A percentile compares a stretch with the other conserved stretches of the same genome.
These are phyloP conservation scores for Channa maculata DNA, from an alignment of 2,113 vertebrate species.

Conservation along the genomic window DNA sequence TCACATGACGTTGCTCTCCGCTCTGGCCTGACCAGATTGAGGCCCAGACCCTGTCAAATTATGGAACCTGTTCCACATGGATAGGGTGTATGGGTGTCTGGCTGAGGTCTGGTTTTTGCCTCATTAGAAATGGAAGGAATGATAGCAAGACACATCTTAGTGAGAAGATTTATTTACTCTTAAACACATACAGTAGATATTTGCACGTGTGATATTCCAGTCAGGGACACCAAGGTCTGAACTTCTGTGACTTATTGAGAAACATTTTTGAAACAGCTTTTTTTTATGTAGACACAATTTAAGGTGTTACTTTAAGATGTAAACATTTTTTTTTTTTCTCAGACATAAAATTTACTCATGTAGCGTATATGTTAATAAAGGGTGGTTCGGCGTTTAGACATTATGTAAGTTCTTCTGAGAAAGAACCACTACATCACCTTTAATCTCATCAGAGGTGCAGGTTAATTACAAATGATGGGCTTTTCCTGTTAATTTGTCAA, in stretches of 20 bases:
- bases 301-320: no score
- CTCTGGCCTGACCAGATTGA: slow-evolving; percentile 64
- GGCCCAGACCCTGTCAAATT: slow-evolving; percentile 71
- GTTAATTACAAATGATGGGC: slow-evolving; percentile 71
- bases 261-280: slow-evolving; percentile 4
- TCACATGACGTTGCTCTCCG: slow-evolving; percentile 76
- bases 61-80: slow-evolving; percentile 54
- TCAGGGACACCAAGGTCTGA: background rate
- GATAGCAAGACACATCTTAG: slow-evolving; percentile 54
- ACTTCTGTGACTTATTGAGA: slow-evolving; percentile 1
- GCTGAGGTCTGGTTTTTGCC: slow-evolving; percentile 62
- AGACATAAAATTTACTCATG: slow-evolving; percentile 11
- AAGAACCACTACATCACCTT: slow-evolving; percentile 63
- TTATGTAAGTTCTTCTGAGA: slow-evolving; percentile 48
- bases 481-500: slow-evolving; percentile 77
- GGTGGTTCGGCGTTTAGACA: slow-evolving; percentile 27
- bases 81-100: slow-evolving; percentile 54
- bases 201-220: background rate
- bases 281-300: background rate
- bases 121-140: slow-evolving; percentile 53
- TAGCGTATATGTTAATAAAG: background rate
- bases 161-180: slow-evolving; percentile 3
- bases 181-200: background rate
- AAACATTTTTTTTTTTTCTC: slow-evolving; percentile 11
- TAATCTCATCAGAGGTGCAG: slow-evolving; percentile 69